A percentile compares a stretch with the other conserved stretches of the same genome.
These are phyloP conservation scores for Crossaster papposus DNA, from an alignment of 53 echinoderm and acorn worm species.

Conservation along the genomic window DNA sequence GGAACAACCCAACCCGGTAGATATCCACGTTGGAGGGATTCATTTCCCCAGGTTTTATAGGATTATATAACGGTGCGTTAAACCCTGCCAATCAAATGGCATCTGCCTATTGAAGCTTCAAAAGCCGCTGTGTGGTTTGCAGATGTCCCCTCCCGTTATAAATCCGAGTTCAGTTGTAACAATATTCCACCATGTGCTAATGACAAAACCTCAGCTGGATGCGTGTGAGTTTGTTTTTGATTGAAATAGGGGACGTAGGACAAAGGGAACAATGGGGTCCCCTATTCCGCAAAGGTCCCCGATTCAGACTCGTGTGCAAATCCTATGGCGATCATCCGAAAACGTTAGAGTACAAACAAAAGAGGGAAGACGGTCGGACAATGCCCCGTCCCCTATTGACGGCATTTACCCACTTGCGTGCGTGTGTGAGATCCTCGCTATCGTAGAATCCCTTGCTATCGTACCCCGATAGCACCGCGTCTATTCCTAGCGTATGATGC, in stretches of 20 bases:
- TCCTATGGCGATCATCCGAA: too few relatives aligned
- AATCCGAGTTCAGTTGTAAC: conserved; percentile 1
- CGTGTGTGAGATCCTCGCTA: not conserved
- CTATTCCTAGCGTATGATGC: not conserved
- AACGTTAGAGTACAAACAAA: too few relatives aligned
- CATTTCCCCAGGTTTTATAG: not conserved
- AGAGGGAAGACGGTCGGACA: too few relatives aligned
- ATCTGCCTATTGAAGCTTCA: not conserved
- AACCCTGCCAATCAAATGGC: not conserved
- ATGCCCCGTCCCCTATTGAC: too few relatives aligned
- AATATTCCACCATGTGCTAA: conserved; percentile 10
- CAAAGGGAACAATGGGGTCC: too few relatives aligned
- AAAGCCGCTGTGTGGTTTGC: not conserved
- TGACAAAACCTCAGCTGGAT: not conserved
- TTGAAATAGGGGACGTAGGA: too few relatives aligned
- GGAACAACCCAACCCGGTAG: not conserved
- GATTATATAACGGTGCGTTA: conserved; percentile 4
- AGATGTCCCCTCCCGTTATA: not conserved
- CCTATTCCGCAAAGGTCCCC: too few relatives aligned
- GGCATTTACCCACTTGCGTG: too few relatives aligned
- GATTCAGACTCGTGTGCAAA: too few relatives aligned
- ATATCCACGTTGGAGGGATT: conserved; percentile 2
- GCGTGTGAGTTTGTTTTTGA: too few relatives aligned
- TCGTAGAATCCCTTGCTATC: conserved; percentile 14
- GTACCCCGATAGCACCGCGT: conserved; percentile 27